Evolutionary conservation across 2,113 vertebrate genomes (phyloP).

Genomic region (Pelodiscus sinensis): DNA sequence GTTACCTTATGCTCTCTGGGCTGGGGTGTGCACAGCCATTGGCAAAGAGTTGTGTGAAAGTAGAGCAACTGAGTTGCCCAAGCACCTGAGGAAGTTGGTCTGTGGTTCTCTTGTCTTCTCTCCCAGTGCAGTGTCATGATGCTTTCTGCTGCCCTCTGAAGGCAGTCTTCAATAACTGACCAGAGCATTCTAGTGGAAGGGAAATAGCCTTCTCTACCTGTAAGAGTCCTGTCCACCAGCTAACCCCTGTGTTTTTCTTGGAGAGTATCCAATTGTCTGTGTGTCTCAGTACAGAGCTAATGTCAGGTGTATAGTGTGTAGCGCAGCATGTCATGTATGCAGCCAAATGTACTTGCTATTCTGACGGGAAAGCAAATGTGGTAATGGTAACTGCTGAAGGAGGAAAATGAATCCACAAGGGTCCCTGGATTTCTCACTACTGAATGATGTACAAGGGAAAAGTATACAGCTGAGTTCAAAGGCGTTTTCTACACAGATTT

Average conservation of each 20-base stretch:
- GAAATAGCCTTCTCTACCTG: neutral
- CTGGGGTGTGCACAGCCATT: too few relatives aligned
- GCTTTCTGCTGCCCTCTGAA: neutral
- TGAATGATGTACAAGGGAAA: neutral
- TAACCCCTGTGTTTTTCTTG: fast-evolving
- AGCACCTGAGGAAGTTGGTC: neutral
- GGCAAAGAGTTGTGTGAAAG: neutral
- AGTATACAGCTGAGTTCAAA: neutral
- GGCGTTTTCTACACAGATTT: conserved; percentile 15
- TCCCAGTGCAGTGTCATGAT: neutral
- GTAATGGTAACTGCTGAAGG: fast-evolving
- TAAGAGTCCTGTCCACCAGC: neutral
- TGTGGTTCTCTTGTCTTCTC: neutral
- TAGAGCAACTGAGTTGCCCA: neutral
- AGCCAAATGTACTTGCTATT: neutral
- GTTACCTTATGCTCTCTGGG: neutral
- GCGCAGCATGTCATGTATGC: neutral
- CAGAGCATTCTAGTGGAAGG: neutral
- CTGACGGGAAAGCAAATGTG: neutral
- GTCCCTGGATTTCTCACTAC: neutral
- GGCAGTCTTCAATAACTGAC: neutral
- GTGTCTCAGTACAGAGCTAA: neutral
- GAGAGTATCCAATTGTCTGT: fast-evolving
- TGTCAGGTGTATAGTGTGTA: fast-evolving
- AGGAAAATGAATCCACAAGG: fast-evolving